Base-by-base conservation (phyloP, 1,140 invertebrate species). In the Diabrotica undecimpunctata region DNA sequence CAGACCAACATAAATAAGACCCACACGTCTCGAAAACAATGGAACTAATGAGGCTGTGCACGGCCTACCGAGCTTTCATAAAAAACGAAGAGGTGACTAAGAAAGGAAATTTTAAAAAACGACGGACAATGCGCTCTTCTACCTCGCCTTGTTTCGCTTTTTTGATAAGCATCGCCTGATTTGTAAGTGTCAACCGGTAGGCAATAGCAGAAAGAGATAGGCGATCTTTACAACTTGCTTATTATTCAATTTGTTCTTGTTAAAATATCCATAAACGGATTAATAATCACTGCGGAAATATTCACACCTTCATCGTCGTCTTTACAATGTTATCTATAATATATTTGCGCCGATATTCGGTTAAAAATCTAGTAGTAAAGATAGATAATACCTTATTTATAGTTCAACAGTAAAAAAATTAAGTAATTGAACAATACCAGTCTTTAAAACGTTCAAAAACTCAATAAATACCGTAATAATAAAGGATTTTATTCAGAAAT, bases 11-110 rank as follows among this genome's bases (percentile, higher is more conserved):
- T 62, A 62, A 62, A 62, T 62, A 39, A 62, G 61, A 14, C 61
- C 61, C 61, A 55, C 61, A 62, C 53, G 61, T 62, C 61, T 62
- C 58, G 61, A 37, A 62, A 62, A 62, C 61, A 62, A 62, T 62
- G 61, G 61, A 39, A 62, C 61, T 62, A 62, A 62, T 62, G 53
- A 62, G 61, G 65, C 41, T 46, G n/a, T 46, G 41, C n/a, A 46
- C 41, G 41, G 41, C 41, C 41, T 46, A 46, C 41, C 41, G 41
- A 46, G 41, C 41, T 10, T 46, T 46, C 41, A n/a, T 46, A 46
- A 46, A 46, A 8, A 46, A 46, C n/a, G 41, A 46, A 41, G 39
- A 36, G 60, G 35, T 12, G 11, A 13, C 54, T 37, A 25, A 41
- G 38, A 59, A 65, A 59, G 57, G 50, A 41, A 13, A 50, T 54